Evolutionary conservation across 2,797 vertebrate species (phyloP).

Genomic region (Crax fasciolata): DNA sequence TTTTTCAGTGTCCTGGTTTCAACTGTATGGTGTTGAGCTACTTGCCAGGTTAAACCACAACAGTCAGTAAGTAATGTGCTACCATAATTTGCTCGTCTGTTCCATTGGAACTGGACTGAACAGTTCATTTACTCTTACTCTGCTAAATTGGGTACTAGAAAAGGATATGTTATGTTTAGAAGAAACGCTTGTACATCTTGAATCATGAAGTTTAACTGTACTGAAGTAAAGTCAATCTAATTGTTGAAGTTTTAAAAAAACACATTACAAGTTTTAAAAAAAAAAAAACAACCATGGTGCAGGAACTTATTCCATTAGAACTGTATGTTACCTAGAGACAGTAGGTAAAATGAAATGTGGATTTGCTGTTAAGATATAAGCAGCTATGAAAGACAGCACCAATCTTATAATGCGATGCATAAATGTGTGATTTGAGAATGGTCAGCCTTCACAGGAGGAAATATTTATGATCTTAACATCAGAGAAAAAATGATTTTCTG

Average conservation of each 20-base stretch:
- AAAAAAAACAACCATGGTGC: no score
- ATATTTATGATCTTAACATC: background rate
- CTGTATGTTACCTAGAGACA: background rate
- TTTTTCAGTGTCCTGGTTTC: background rate
- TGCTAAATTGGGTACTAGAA: background rate
- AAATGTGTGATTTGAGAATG: background rate
- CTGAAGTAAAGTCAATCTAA: background rate
- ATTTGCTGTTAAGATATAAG: background rate
- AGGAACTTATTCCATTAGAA: background rate
- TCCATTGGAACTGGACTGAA: background rate
- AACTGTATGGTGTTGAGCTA: no score
- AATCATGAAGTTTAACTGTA: background rate
- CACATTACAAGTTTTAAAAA: background rate
- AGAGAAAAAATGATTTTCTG: background rate
- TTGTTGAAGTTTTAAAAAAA: background rate
- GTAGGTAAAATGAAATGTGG: background rate
- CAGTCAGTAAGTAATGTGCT: background rate
- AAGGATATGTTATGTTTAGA: background rate
- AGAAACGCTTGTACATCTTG: background rate
- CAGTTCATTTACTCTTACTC: background rate
- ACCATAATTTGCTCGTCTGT: background rate
- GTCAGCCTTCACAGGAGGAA: background rate
- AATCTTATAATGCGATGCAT: background rate
- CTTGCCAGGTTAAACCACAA: no score
- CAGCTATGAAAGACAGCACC: background rate